Percentiles rank a stretch among this genome's conserved stretches.
phyloP scores from a whole-genome alignment of 2,797 vertebrate genomes.

The Thunnus albacares region DNA sequence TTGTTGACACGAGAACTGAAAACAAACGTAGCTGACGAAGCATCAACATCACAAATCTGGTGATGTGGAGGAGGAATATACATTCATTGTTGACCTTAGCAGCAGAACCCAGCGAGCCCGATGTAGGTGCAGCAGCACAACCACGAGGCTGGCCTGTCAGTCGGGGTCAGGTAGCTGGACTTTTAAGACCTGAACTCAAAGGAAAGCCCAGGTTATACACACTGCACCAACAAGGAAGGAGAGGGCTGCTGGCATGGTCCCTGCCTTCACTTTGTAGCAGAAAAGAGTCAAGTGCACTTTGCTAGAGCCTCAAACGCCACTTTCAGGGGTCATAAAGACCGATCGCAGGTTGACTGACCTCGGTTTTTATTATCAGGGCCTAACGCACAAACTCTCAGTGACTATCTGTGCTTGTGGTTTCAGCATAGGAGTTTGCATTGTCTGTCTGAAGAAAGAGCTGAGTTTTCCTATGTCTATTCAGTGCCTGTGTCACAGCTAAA shows the following conservation, averaged over 20 bases:
- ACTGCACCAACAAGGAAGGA: slow-evolving; percentile 60
- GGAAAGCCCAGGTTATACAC: slow-evolving; percentile 54
- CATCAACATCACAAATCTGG: slow-evolving; percentile 49
- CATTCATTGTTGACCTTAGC: slow-evolving; percentile 92
- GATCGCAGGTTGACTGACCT: slow-evolving; percentile 16
- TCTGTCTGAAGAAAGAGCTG: slow-evolving; percentile 54
- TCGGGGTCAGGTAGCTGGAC: slow-evolving; percentile 37
- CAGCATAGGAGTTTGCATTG: slow-evolving; percentile 55
- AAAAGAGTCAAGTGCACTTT: slow-evolving; percentile 81
- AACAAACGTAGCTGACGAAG: slow-evolving; percentile 68
- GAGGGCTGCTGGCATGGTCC: slow-evolving; percentile 74
- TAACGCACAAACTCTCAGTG: slow-evolving; percentile 38
- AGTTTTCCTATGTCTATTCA: slow-evolving; percentile 64
- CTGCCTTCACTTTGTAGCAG: slow-evolving; percentile 74
- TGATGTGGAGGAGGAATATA: slow-evolving; percentile 89
- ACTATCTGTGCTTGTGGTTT: slow-evolving; percentile 67
- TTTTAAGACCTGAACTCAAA: slow-evolving; percentile 58
- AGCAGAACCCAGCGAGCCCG: slow-evolving; percentile 83
- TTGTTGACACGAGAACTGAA: slow-evolving; percentile 58
- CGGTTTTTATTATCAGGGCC: slow-evolving; percentile 23
- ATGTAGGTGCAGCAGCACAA: slow-evolving; percentile 55
- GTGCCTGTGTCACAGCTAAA: slow-evolving; percentile 78
- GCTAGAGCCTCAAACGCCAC: slow-evolving; percentile 63
- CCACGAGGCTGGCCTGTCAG: slow-evolving; percentile 21
- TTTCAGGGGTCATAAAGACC: slow-evolving; percentile 44